Percentiles rank a stretch among this genome's conserved stretches.
Evolutionary conservation across 2,113 vertebrate genomes (phyloP).

Genomic region (Hyaena hyaena): DNA sequence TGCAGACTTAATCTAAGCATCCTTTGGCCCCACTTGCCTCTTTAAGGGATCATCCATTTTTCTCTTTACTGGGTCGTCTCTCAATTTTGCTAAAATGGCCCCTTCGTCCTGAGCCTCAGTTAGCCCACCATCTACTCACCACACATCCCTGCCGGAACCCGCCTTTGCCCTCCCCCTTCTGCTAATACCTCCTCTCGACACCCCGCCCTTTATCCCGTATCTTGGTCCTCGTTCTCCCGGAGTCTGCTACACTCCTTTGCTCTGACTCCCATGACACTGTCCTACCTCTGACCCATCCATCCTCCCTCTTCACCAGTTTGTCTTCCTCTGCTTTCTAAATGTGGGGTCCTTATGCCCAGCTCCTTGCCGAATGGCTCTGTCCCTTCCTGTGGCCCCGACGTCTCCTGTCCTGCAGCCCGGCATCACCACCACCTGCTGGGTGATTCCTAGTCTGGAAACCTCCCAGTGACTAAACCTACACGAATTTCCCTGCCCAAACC

Average conservation of each 20-base stretch:
- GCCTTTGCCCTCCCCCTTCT: neutral
- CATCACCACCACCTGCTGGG: rapidly evolving
- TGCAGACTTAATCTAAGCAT: neutral
- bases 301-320: neutral
- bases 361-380: neutral
- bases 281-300: neutral
- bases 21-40: neutral
- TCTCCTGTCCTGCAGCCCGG: neutral
- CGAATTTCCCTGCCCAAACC: neutral
- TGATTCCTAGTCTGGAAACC: neutral
- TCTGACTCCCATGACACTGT: neutral
- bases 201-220: rapidly evolving
- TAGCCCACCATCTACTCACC: neutral
- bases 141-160: neutral
- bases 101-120: neutral
- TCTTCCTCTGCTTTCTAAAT: neutral
- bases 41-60: neutral
- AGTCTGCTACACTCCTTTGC: neutral
- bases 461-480: neutral
- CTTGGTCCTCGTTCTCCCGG: neutral
- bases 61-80: neutral
- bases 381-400: neutral
- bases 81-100: neutral
- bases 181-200: rapidly evolving
- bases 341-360: neutral